Evolutionary conservation across 2,113 vertebrate genomes (phyloP).

Genomic region (Poicephalus gulielmi): DNA sequence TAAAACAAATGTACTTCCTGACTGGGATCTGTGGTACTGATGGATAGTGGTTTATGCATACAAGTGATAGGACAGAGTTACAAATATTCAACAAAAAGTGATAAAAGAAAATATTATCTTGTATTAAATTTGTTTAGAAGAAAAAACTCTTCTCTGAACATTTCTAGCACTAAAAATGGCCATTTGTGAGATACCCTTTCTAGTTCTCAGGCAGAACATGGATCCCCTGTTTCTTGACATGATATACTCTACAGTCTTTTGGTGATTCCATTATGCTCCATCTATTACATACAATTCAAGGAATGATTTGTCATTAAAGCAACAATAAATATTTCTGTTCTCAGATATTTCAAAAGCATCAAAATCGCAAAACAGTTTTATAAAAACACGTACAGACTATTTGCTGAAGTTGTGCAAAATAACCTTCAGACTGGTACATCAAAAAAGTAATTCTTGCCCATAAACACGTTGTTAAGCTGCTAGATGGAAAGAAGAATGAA

Average conservation of each 20-base stretch:
- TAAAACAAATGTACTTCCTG: conserved; percentile 49
- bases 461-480: conserved; percentile 58
- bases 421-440: conserved; percentile 57
- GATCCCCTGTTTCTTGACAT: background rate
- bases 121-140: background rate
- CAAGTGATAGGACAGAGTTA: background rate
- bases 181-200: background rate
- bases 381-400: background rate
- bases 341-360: background rate
- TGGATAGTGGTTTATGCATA: background rate
- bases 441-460: conserved; percentile 41
- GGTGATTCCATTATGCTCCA: background rate
- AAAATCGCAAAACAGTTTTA: background rate
- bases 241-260: rapidly evolving
- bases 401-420: conserved; percentile 19
- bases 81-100: background rate
- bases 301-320: background rate
- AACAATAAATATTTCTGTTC: background rate
- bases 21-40: conserved; percentile 25
- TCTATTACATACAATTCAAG: background rate
- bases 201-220: background rate
- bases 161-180: background rate
- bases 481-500: conserved; percentile 57
- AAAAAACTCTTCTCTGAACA: background rate
- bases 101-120: background rate